Evolutionary conservation across 2,888 invertebrate species (phyloP), one percentile per base, ranked within the genome.

Genomic region (Deilephila porcellus): DNA sequence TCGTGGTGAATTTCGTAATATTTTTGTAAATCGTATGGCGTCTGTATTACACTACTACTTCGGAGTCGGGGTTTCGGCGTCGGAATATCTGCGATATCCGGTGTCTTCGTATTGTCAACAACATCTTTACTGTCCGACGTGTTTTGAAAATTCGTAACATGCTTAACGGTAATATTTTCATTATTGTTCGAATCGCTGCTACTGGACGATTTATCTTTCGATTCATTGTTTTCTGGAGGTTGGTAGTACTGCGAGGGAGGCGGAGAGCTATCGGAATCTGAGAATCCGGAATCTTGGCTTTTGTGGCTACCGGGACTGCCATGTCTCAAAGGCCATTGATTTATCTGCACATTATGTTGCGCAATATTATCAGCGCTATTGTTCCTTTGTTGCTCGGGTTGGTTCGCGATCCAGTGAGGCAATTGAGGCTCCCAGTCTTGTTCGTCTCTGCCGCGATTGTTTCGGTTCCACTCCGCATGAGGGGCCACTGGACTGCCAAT

Each of bases 231-330:
- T 60, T 91, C 91, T 14, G 91, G 89, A 1, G 91, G 86, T 4
- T 86, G 87, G 78, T 92, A 93, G 79, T 93, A 93, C 78, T 94
- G 93, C 2, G 93, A 92, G 4, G 88, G 88, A 0, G 95, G 94
- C n/a, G 95, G 95, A 1, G 96, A 96, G 80, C 95, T 95, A 82
- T 97, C 97, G 0, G 97, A 97, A 83, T 97, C 97, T 0, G 97
- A 97, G 88, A 97, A 97, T 1, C 97, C 97, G 0, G 97, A 97
- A 88, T 97, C 97, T 89, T 97, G 97, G 83, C 97, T 97, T 76
- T 97, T 96, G 77, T 97, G 97, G 86, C 97, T 97, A 45, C 91
- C 96, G 78, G 93, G 95, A 84, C 94, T 96, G 83, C 93, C 95
- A 76, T 92, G 94, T 32, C 95, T 88, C 37, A 93, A 87, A 53